These are phyloP conservation scores for Gymnoscopelus microlampas DNA, from an alignment of 2,797 vertebrate genomes.

Conservation along the genomic window DNA sequence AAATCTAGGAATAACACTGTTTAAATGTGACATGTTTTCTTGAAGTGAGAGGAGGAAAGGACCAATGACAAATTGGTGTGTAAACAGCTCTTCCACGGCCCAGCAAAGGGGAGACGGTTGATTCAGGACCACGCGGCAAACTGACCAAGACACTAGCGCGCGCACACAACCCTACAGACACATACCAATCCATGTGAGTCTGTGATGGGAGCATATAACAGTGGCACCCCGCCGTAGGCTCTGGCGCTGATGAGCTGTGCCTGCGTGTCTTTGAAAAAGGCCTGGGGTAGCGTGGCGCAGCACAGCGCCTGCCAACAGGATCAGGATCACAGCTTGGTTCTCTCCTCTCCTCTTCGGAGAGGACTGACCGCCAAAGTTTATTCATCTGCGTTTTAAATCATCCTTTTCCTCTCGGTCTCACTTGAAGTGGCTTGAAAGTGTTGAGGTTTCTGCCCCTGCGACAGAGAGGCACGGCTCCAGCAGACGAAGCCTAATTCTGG, in stretches of 20 bases:
- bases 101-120: constrained; percentile 19
- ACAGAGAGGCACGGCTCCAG: constrained; percentile 50
- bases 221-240: constrained; percentile 52
- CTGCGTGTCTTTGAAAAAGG: constrained; percentile 68
- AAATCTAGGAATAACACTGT: constrained; percentile 59
- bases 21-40: constrained; percentile 56
- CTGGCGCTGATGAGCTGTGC: constrained; percentile 47
- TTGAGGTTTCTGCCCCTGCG: constrained; percentile 65
- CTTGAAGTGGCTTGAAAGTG: constrained; percentile 71
- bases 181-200: constrained; percentile 1
- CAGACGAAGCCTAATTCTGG: constrained; percentile 37
- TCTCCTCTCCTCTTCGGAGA: constrained; percentile 33
- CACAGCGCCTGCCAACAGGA: constrained; percentile 53
- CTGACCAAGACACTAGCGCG: constrained; percentile 17
- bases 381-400: constrained; percentile 77
- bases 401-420: constrained; percentile 66
- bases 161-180: constrained; percentile 3
- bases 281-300: constrained; percentile 47
- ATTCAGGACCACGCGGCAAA: constrained; percentile 29
- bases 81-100: constrained; percentile 41
- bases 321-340: constrained; percentile 64
- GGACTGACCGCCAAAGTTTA: constrained; percentile 68
- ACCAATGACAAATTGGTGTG: constrained; percentile 38
- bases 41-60: constrained; percentile 25
- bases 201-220: constrained; percentile 25